Percentiles rank a stretch among this genome's conserved stretches.
Conservation (phyloP, 2,797 vertebrate genomes). For the Silurus lanzhouensis region DNA sequence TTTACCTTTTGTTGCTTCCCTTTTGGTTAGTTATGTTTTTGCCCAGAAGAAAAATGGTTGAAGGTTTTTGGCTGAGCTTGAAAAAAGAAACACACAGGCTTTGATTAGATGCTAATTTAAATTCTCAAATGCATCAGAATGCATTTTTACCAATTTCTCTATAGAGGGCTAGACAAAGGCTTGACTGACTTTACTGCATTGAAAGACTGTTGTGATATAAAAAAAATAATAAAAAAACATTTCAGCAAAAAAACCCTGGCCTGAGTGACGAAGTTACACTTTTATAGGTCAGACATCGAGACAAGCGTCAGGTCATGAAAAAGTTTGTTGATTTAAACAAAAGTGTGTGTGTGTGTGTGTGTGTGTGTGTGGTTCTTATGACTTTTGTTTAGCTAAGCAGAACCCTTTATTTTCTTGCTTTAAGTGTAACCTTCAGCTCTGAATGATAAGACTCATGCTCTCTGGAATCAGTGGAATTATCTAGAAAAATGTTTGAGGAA, state of each 20-base stretch:
- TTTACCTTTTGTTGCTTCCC: neutral
- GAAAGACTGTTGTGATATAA: neutral
- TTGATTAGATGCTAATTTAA: neutral
- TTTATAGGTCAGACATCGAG: neutral
- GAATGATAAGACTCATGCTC: neutral
- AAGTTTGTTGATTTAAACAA: neutral
- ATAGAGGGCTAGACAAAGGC: neutral
- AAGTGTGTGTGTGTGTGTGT: no score
- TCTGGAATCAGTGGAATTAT: slow-evolving; percentile 14
- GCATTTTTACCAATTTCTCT: neutral
- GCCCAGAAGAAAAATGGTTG: neutral
- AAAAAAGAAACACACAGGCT: neutral
- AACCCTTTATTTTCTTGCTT: neutral
- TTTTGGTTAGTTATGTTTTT: neutral
- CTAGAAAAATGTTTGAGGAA: slow-evolving; percentile 51
- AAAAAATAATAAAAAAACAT: no score
- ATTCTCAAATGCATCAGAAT: neutral
- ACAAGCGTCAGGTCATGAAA: neutral
- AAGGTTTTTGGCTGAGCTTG: neutral
- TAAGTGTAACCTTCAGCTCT: slow-evolving; percentile 22
- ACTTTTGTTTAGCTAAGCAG: neutral
- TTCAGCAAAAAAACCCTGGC: neutral
- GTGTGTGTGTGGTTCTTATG: neutral
- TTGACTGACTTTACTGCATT: neutral
- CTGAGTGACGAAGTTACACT: neutral